Percentiles rank a stretch among this genome's conserved stretches.
phyloP scores from a whole-genome alignment of 2,888 invertebrate genomes.

The Cryptocheilus praepositus region DNA sequence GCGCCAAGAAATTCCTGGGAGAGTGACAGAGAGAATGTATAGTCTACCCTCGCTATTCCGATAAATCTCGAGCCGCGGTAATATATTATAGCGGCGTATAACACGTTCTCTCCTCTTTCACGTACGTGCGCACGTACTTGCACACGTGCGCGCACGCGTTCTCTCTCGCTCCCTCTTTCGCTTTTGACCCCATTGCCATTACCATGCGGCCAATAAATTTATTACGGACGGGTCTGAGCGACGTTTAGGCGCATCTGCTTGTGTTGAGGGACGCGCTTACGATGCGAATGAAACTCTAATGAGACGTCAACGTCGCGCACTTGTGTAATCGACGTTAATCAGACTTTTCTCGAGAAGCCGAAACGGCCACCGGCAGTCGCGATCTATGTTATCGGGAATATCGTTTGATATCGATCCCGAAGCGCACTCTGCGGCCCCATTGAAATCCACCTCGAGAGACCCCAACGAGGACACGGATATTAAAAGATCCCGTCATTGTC shows the following conservation, averaged over 20 bases:
- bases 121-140: neutral
- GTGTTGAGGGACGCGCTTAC: neutral
- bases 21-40: no score
- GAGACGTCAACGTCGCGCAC: slow-evolving; percentile 25
- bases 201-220: slow-evolving; percentile 6
- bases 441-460: no score
- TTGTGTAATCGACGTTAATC: neutral
- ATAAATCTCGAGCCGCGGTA: slow-evolving; percentile 16
- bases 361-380: no score
- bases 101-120: no score
- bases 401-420: no score
- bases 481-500: no score
- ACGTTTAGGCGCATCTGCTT: neutral
- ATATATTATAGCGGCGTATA: slow-evolving; percentile 20
- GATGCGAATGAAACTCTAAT: slow-evolving; percentile 29
- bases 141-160: neutral
- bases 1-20: no score
- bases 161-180: slow-evolving; percentile 1
- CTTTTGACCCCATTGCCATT: slow-evolving; percentile 1
- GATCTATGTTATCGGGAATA: no score
- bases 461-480: no score
- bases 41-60: slow-evolving; percentile 10
- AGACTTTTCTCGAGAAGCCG: no score
- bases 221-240: neutral
- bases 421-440: no score